These are phyloP conservation scores for Origma solitaria DNA, from an alignment of 2,113 vertebrate genomes.

Conservation along the genomic window DNA sequence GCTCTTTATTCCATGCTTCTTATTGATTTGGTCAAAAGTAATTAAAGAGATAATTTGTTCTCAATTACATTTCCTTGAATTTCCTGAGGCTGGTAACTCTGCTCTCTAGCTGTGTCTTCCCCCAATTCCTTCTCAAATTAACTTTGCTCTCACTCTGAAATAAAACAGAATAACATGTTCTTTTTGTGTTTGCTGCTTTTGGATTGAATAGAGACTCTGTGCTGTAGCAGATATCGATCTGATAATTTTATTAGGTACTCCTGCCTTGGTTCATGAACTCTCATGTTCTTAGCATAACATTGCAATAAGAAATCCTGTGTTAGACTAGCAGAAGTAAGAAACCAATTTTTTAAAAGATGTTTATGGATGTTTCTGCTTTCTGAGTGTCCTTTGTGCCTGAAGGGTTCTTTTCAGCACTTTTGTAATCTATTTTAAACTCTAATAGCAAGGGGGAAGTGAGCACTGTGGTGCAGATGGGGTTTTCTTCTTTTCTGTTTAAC, in stretches of 20 bases:
- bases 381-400: not conserved
- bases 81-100: constrained; percentile 67
- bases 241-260: constrained; percentile 41
- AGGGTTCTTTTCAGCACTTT: not conserved
- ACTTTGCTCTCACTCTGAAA: constrained; percentile 65
- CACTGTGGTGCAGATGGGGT: not conserved
- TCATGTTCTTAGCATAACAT: constrained; percentile 3
- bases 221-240: constrained; percentile 14
- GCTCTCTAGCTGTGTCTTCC: constrained; percentile 59
- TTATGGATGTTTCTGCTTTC: not conserved
- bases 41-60: constrained; percentile 76
- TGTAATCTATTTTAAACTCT: not conserved
- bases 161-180: constrained; percentile 35
- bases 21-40: constrained; percentile 77
- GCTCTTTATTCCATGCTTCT: constrained; percentile 34
- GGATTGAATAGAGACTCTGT: constrained; percentile 15
- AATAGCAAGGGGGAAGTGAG: not conserved
- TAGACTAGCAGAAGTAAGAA: not conserved
- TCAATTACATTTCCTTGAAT: constrained; percentile 73
- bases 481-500: not conserved
- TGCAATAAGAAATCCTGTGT: not conserved
- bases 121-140: constrained; percentile 60
- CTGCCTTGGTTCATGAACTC: constrained; percentile 41
- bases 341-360: not conserved
- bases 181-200: constrained; percentile 20